phyloP scores from a whole-genome alignment of 2,797 vertebrate species.

The Parotocinclus haroldoi region DNA sequence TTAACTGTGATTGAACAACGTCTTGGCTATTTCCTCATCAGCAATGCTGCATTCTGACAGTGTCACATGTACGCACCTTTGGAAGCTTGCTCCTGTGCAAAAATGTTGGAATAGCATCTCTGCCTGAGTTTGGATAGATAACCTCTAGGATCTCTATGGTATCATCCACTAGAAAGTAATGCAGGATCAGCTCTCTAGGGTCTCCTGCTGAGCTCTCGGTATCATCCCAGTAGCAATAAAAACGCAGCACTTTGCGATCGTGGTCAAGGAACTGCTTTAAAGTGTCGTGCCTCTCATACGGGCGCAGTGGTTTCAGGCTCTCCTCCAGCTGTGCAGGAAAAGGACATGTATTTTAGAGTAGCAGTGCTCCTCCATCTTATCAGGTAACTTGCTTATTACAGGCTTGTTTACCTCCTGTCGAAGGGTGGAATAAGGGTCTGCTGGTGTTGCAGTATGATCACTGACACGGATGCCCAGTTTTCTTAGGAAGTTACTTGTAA shows the following conservation, averaged over 20 bases:
- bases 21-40: too few relatives aligned
- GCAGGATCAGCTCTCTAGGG: slow-evolving; percentile 73
- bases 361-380: not conserved
- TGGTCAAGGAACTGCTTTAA: slow-evolving; percentile 83
- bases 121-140: slow-evolving; percentile 72
- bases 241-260: slow-evolving; percentile 81
- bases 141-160: slow-evolving; percentile 84
- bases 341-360: not conserved
- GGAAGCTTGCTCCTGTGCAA: slow-evolving; percentile 82
- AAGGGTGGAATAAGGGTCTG: slow-evolving; percentile 76
- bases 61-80: slow-evolving; percentile 79
- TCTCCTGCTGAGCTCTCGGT: slow-evolving; percentile 63
- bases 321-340: slow-evolving; percentile 62
- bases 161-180: slow-evolving; percentile 86
- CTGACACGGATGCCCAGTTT: slow-evolving; percentile 80
- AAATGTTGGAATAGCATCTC: slow-evolving; percentile 70
- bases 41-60: too few relatives aligned
- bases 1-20: too few relatives aligned
- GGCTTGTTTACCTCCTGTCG: slow-evolving; percentile 70
- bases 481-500: slow-evolving; percentile 81
- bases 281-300: slow-evolving; percentile 78
- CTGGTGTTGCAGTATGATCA: slow-evolving; percentile 59
- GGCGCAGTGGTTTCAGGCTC: slow-evolving; percentile 71
- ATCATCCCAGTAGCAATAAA: slow-evolving; percentile 87
- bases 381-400: not conserved